Evolutionary conservation across 2,797 vertebrate species (phyloP).

Genomic region (Smutsia temminckii): DNA sequence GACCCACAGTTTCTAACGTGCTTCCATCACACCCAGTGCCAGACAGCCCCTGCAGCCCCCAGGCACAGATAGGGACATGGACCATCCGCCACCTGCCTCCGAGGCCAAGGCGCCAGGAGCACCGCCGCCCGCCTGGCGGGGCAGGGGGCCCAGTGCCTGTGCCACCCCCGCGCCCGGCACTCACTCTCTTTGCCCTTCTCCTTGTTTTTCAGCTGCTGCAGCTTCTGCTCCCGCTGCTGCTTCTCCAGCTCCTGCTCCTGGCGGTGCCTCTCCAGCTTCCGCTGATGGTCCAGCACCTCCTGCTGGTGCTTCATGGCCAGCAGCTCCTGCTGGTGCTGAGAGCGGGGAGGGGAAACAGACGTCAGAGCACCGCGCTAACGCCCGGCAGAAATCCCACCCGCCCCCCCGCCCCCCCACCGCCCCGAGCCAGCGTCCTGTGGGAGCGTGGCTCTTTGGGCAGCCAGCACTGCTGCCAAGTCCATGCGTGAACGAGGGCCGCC

Average conservation of each 20-base stretch:
- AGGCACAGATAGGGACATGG: too few relatives aligned
- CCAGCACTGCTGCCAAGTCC: background rate
- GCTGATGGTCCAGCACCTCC: conserved; percentile 97
- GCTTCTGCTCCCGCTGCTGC: conserved; percentile 96
- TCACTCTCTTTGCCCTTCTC: conserved; percentile 98
- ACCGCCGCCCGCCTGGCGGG: background rate
- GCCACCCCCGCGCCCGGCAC: conserved; percentile 67
- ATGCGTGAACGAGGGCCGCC: too few relatives aligned
- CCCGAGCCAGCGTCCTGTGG: too few relatives aligned
- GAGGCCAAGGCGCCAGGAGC: too few relatives aligned
- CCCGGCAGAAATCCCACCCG: too few relatives aligned
- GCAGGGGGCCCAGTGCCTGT: too few relatives aligned
- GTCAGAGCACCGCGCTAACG: background rate
- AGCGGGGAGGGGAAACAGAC: background rate
- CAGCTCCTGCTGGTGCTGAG: conserved; percentile 96
- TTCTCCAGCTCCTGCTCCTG: conserved; percentile 97
- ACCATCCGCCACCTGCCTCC: too few relatives aligned
- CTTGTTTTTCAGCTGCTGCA: conserved; percentile 97
- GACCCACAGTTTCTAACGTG: too few relatives aligned
- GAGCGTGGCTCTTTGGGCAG: fast-evolving
- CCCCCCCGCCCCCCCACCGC: too few relatives aligned
- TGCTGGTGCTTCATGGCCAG: conserved; percentile 97
- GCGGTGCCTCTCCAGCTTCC: conserved; percentile 95
- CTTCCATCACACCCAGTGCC: too few relatives aligned
- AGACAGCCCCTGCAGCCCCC: too few relatives aligned